A percentile compares a stretch with the other conserved stretches of the same genome.
These are phyloP conservation scores for Oostethus manadensis DNA, from an alignment of 2,113 vertebrate genomes.

Conservation along the genomic window DNA sequence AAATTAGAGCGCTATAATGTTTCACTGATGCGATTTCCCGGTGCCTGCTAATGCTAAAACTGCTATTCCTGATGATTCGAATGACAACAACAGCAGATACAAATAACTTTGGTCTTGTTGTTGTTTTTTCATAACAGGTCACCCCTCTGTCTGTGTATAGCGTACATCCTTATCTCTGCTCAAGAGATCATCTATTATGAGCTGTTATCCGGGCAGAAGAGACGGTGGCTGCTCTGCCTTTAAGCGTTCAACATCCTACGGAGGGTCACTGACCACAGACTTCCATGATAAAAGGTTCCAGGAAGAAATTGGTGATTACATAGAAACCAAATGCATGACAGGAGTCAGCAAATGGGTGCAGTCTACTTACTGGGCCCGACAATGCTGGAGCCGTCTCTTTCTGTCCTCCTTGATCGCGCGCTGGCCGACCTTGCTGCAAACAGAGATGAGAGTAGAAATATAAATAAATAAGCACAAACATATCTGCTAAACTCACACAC, in stretches of 20 bases:
- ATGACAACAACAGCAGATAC: too few relatives aligned
- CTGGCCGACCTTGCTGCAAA: conserved; percentile 59
- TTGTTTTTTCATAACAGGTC: too few relatives aligned
- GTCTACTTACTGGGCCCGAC: conserved; percentile 66
- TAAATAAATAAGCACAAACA: too few relatives aligned
- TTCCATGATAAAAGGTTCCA: conserved; percentile 6
- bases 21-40: too few relatives aligned
- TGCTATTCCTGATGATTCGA: too few relatives aligned
- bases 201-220: conserved; percentile 16
- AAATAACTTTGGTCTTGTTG: too few relatives aligned
- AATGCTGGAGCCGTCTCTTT: conserved; percentile 54
- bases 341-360: neutral
- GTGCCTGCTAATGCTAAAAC: too few relatives aligned
- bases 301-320: neutral
- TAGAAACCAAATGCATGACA: neutral
- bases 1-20: too few relatives aligned
- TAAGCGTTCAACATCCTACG: conserved; percentile 1
- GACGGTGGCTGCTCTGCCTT: conserved; percentile 3
- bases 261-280: conserved; percentile 6
- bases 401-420: conserved; percentile 57
- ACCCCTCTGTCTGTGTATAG: too few relatives aligned
- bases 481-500: too few relatives aligned
- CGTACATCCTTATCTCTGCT: neutral
- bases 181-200: conserved; percentile 16
- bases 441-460: neutral